Evolutionary conservation across 2,113 vertebrate genomes (phyloP).

Genomic region (Mus spicilegus): DNA sequence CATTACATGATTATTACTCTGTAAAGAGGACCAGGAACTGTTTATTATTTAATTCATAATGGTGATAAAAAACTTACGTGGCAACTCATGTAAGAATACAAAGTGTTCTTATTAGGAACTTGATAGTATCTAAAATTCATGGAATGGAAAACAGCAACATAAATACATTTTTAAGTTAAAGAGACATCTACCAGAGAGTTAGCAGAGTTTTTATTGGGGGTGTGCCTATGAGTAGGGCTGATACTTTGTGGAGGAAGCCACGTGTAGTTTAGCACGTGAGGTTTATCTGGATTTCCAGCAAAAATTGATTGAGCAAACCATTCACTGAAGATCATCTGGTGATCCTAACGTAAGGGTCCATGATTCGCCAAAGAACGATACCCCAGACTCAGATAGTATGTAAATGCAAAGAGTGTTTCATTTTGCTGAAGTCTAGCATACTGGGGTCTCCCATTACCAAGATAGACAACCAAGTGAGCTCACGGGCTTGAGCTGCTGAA

Average conservation of each 20-base stretch:
- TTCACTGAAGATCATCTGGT: background rate
- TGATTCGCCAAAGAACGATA: too few relatives aligned
- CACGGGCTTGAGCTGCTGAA: too few relatives aligned
- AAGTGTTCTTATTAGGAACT: conserved; percentile 15
- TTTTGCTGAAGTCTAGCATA: too few relatives aligned
- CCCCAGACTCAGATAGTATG: too few relatives aligned
- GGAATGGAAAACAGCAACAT: background rate
- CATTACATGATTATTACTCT: background rate
- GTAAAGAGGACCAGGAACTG: background rate
- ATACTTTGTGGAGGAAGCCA: background rate
- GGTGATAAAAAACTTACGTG: background rate
- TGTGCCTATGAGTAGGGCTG: background rate
- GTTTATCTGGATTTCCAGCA: background rate
- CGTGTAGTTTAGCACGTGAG: background rate
- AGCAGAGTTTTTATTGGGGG: background rate
- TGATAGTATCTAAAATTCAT: conserved; percentile 37
- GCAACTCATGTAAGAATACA: background rate
- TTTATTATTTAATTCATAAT: conserved; percentile 45
- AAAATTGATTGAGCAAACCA: background rate
- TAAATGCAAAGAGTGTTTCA: too few relatives aligned
- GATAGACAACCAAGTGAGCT: too few relatives aligned
- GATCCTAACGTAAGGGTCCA: too few relatives aligned
- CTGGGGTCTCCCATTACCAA: too few relatives aligned
- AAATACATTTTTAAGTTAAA: background rate
- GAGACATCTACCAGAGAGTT: background rate